These are phyloP conservation scores for Idaea straminata DNA, from an alignment of 2,888 invertebrate genomes.

Conservation along the genomic window DNA sequence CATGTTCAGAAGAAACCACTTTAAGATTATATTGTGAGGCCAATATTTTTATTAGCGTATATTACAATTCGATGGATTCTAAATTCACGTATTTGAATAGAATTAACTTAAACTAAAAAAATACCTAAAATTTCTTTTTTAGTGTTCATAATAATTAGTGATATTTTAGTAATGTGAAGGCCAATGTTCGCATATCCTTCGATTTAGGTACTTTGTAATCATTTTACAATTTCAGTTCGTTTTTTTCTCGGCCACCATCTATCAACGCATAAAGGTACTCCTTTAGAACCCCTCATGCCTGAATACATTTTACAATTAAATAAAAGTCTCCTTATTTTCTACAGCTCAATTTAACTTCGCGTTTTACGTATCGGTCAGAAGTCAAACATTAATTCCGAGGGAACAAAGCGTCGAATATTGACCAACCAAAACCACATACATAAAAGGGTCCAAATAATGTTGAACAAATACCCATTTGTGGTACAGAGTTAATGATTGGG, in stretches of 20 bases:
- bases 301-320: neutral
- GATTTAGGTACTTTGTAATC: too few species aligned
- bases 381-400: neutral
- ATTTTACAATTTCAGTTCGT: too few species aligned
- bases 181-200: too few species aligned
- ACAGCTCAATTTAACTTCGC: neutral
- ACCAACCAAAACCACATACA: neutral
- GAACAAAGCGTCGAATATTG: neutral
- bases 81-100: too few species aligned
- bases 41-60: too few species aligned
- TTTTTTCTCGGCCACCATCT: neutral
- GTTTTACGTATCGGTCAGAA: neutral
- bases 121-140: too few species aligned
- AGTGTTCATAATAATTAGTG: too few species aligned
- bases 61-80: too few species aligned
- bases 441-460: constrained; percentile 2
- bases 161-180: too few species aligned
- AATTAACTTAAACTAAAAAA: too few species aligned
- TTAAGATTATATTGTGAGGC: too few species aligned
- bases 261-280: neutral
- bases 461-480: constrained; percentile 15
- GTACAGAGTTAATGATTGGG: constrained; percentile 13
- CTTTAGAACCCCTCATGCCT: neutral
- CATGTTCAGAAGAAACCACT: too few species aligned
- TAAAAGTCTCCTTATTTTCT: neutral